Evolutionary conservation across 2,113 vertebrate genomes (phyloP), one percentile per base, ranked within the genome.

Genomic region (Sinocyclocheilus anshuiensis): DNA sequence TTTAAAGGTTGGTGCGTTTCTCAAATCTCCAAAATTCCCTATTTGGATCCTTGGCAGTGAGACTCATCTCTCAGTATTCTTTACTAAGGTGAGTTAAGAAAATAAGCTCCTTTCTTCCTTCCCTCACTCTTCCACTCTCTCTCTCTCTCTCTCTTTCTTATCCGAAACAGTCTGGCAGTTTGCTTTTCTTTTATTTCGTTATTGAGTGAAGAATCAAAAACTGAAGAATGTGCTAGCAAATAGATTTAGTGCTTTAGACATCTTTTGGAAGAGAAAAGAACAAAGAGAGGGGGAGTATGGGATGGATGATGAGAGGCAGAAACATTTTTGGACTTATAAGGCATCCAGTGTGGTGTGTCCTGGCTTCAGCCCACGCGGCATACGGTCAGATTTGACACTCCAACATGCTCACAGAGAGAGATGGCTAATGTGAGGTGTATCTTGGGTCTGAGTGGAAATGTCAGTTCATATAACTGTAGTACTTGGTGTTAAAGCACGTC

Each of bases 41-140:
- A 97, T 99, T 96, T 99, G 98, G 98, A 97, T 99, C 90, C 97
- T 99, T 95, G 98, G 98, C 94, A 99, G 98, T 90, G 98, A 99
- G 96, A 99, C 98, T 13, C 98, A 99, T 91, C 97, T 99, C 90
- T 97, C 97, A 74, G 97, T 99, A 91, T 99, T 99, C 94, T 99
- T 99, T 93, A 96, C 97, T 87, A 99, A 99, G 97, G 98, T 97
- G 96, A 93, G 96, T 94, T 92, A 33, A 88, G 81, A 71, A n/a
- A 80, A 77, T 65, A 48, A 36, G 12, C n/a, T 39, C 20, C 50
- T 84, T 26, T 77, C 29, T 42, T 36, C 36, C 42, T 84, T 50
- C 29, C 63, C 4, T 4, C 57, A 16, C 5, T 80, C 48, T 72
- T 36, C 6, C 12, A 33, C 45, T 81, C 9, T 9, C 9, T 45